A percentile compares a stretch with the other conserved stretches of the same genome.
Evolutionary conservation across 1,140 invertebrate species (phyloP).

Genomic region (Nomia melanderi): DNA sequence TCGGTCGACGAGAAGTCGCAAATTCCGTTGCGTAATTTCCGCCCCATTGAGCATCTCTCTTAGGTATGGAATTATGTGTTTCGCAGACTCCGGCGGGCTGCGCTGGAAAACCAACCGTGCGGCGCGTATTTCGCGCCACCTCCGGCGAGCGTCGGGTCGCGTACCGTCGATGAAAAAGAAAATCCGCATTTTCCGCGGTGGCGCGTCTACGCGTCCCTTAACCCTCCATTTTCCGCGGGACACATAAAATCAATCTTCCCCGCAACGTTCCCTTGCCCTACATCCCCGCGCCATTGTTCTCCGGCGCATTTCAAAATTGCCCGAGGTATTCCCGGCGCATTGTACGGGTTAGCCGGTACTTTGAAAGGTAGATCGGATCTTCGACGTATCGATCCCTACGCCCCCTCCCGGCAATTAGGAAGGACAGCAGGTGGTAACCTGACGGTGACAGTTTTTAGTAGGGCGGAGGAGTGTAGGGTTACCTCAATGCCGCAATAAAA

Average conservation of each 20-base stretch:
- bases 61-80: conserved; percentile 63
- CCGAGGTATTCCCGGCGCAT: background rate
- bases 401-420: conserved; percentile 64
- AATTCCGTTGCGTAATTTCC: conserved; percentile 69
- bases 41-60: conserved; percentile 60
- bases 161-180: conserved; percentile 9
- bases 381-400: conserved; percentile 54
- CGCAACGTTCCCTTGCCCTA: too few species aligned
- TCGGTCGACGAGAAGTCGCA: conserved; percentile 73
- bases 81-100: conserved; percentile 43
- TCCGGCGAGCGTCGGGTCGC: background rate
- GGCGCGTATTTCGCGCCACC: background rate
- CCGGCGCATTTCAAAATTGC: too few species aligned
- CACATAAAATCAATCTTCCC: too few species aligned
- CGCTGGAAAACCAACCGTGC: conserved; percentile 18
- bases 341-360: too few species aligned
- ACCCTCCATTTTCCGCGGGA: too few species aligned
- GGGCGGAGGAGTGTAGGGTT: conserved; percentile 59
- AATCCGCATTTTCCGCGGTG: background rate
- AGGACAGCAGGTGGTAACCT: conserved; percentile 67
- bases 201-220: too few species aligned
- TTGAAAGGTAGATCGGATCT: conserved; percentile 19
- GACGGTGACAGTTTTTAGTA: conserved; percentile 73
- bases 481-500: conserved; percentile 73
- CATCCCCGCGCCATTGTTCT: too few species aligned